These are phyloP conservation scores for Hydractinia echinata DNA, from an alignment of 30 jellyfish, hydroid and myxozoan species.

Conservation along the genomic window DNA sequence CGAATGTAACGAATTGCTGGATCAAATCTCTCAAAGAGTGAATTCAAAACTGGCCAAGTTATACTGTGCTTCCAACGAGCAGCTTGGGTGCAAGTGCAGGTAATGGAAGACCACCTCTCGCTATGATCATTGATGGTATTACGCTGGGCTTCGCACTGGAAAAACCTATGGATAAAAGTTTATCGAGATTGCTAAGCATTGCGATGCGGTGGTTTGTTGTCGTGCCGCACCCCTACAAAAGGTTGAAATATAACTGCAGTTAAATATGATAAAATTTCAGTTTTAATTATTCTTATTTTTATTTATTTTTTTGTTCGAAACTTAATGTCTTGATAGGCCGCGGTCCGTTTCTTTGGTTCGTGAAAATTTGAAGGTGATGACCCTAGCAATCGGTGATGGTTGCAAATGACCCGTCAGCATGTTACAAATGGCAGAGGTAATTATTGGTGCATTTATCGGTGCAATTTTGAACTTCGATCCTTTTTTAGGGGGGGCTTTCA, in stretches of 20 bases:
- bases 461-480: neutral
- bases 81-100: neutral
- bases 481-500: neutral
- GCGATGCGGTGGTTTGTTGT: slow-evolving; percentile 86
- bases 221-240: slow-evolving; percentile 98
- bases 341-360: slow-evolving; percentile 83
- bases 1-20: slow-evolving; percentile 70
- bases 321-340: slow-evolving; percentile 11
- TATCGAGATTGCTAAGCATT: slow-evolving; percentile 60
- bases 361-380: slow-evolving; percentile 69
- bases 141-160: slow-evolving; percentile 74
- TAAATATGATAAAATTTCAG: neutral
- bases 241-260: slow-evolving; percentile 10
- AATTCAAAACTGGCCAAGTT: neutral
- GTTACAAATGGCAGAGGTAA: slow-evolving; percentile 95
- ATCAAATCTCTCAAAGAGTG: slow-evolving; percentile 46
- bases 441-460: neutral
- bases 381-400: slow-evolving; percentile 96
- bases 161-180: slow-evolving; percentile 67
- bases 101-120: slow-evolving; percentile 50
- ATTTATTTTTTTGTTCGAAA: neutral
- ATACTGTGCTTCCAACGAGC: slow-evolving; percentile 31
- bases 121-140: slow-evolving; percentile 74
- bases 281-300: neutral
- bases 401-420: slow-evolving; percentile 96